These are phyloP conservation scores for Chinchilla lanigera DNA, from an alignment of 2,113 vertebrate species.

Conservation along the genomic window DNA sequence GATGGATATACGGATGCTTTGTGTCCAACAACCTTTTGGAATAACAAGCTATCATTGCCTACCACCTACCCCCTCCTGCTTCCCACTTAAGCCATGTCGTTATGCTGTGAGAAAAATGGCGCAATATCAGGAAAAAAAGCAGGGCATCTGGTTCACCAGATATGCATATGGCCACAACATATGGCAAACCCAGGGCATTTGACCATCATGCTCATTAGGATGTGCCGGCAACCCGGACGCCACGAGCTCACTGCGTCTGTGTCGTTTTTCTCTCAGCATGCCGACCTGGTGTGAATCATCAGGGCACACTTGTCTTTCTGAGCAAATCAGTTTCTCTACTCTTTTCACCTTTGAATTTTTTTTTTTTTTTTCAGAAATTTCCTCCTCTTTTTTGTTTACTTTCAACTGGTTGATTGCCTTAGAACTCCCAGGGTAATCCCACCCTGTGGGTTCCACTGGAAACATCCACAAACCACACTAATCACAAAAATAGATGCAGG, in stretches of 20 bases:
- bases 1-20: constrained; percentile 25
- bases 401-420: constrained; percentile 29
- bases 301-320: constrained; percentile 52
- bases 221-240: constrained; percentile 74
- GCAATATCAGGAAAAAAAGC: constrained; percentile 73
- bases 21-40: constrained; percentile 65
- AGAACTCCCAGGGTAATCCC: not conserved
- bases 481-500: not conserved
- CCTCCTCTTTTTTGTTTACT: not conserved
- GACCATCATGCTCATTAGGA: constrained; percentile 82
- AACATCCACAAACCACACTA: not conserved
- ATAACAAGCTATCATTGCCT: constrained; percentile 70
- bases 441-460: not conserved
- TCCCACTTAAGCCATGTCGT: constrained; percentile 81
- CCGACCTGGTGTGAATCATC: constrained; percentile 72
- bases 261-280: constrained; percentile 73
- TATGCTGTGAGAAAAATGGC: constrained; percentile 83
- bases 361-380: not conserved
- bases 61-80: constrained; percentile 61
- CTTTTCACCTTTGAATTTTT: constrained; percentile 39
- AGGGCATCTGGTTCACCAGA: constrained; percentile 84
- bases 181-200: constrained; percentile 83
- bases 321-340: constrained; percentile 39
- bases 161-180: constrained; percentile 84
- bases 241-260: constrained; percentile 36